Evolutionary conservation across 2,797 vertebrate species (phyloP).

Genomic region (Coilia nasus): DNA sequence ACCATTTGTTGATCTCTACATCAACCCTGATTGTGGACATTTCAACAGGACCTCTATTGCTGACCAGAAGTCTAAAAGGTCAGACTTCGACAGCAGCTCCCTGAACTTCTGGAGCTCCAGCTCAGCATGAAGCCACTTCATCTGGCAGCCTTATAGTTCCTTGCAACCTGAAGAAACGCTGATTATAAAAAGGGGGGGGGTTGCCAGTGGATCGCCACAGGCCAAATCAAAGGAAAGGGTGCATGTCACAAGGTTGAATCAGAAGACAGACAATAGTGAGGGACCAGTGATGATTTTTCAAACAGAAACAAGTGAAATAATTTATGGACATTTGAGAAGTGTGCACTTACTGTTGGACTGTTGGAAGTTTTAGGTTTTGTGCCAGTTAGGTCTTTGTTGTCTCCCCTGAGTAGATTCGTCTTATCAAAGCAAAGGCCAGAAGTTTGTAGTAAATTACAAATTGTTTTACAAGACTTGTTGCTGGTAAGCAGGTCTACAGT

Average conservation of each 20-base stretch:
- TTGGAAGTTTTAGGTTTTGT: background rate
- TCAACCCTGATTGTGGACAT: conserved; percentile 83
- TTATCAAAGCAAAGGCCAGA: no score
- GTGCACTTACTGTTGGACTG: no score
- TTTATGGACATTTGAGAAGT: no score
- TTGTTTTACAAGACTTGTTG: no score
- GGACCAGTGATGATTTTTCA: no score
- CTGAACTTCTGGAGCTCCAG: conserved; percentile 72
- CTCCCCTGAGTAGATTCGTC: background rate
- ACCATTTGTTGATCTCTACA: conserved; percentile 85
- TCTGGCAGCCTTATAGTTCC: conserved; percentile 68
- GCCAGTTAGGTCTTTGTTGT: background rate
- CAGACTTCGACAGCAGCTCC: conserved; percentile 74
- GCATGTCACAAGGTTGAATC: background rate
- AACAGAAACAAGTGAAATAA: no score
- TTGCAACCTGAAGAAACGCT: conserved; percentile 45
- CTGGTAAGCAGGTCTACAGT: no score
- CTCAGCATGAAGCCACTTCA: conserved; percentile 63
- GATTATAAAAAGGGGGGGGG: background rate
- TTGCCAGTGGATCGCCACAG: background rate
- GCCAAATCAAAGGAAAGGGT: background rate
- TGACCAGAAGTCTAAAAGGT: conserved; percentile 71
- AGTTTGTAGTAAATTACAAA: no score
- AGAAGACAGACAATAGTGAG: no score
- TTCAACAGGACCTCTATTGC: conserved; percentile 77